These are phyloP conservation scores for Champsocephalus gunnari DNA, from an alignment of 2,797 vertebrate genomes.

Conservation along the genomic window DNA sequence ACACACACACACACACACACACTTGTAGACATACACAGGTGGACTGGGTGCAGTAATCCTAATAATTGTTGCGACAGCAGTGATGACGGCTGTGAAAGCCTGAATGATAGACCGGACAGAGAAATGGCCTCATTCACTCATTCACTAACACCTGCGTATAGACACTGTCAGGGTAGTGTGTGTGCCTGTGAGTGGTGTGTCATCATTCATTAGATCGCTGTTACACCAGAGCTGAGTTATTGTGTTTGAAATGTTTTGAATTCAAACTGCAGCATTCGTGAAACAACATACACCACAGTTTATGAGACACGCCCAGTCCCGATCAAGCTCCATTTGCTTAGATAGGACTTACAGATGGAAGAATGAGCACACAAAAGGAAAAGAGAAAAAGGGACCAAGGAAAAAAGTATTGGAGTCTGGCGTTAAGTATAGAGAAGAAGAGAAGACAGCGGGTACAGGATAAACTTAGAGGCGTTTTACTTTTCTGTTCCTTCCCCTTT, in stretches of 20 bases:
- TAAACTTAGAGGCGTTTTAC: constrained; percentile 38
- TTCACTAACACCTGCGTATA: constrained; percentile 49
- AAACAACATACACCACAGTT: background rate
- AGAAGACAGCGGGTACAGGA: background rate
- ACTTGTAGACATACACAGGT: constrained; percentile 37
- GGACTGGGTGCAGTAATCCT: constrained; percentile 35
- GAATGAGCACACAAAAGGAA: background rate
- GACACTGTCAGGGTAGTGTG: constrained; percentile 4
- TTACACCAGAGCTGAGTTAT: background rate
- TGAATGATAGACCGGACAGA: constrained; percentile 54
- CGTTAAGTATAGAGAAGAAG: background rate
- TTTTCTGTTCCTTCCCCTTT: constrained; percentile 42
- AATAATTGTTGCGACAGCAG: constrained; percentile 60
- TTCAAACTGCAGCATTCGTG: background rate
- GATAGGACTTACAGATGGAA: background rate
- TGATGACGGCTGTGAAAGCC: constrained; percentile 50
- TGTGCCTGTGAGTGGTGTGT: background rate
- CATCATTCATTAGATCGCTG: constrained; percentile 16
- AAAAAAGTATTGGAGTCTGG: background rate
- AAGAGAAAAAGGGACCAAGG: background rate
- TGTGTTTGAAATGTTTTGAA: constrained; percentile 14
- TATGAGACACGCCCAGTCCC: background rate
- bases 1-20: constrained; percentile 8
- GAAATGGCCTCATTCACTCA: constrained; percentile 69
- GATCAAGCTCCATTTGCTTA: constrained; percentile 8